Evolutionary conservation across 1,140 invertebrate genomes (phyloP).

Genomic region (Brachionus calyciflorus): DNA sequence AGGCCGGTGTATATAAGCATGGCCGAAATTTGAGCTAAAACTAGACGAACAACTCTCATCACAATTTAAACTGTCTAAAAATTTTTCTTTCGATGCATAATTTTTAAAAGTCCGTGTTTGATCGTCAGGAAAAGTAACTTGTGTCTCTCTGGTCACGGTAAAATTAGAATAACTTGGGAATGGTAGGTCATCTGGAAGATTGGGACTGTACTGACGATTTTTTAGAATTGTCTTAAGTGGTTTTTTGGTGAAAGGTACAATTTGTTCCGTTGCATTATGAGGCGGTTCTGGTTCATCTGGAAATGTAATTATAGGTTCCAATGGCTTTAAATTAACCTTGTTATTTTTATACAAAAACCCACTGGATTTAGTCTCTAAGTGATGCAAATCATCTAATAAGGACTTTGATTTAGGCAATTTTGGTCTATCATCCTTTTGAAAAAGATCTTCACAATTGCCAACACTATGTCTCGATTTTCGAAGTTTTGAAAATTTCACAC

Average conservation of each 20-base stretch:
- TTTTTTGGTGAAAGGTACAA: neutral
- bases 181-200: neutral
- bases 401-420: neutral
- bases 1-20: neutral
- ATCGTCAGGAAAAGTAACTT: neutral
- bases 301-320: neutral
- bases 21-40: neutral
- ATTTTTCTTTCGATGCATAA: neutral
- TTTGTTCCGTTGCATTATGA: neutral
- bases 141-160: neutral
- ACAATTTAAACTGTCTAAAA: slow-evolving; percentile 23
- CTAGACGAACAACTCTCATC: slow-evolving; percentile 28
- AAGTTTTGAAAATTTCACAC: neutral
- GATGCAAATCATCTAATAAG: neutral
- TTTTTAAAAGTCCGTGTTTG: neutral
- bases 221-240: slow-evolving; percentile 25
- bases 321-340: neutral
- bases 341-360: neutral
- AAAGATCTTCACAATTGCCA: neutral
- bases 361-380: slow-evolving; percentile 3
- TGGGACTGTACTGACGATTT: neutral
- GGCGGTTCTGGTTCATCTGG: neutral
- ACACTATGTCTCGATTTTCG: neutral
- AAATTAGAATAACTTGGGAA: neutral
- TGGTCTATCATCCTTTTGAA: neutral